Evolutionary conservation across 2,113 vertebrate genomes (phyloP), one percentile per base, ranked within the genome.

Genomic region (Capreolus pygargus): DNA sequence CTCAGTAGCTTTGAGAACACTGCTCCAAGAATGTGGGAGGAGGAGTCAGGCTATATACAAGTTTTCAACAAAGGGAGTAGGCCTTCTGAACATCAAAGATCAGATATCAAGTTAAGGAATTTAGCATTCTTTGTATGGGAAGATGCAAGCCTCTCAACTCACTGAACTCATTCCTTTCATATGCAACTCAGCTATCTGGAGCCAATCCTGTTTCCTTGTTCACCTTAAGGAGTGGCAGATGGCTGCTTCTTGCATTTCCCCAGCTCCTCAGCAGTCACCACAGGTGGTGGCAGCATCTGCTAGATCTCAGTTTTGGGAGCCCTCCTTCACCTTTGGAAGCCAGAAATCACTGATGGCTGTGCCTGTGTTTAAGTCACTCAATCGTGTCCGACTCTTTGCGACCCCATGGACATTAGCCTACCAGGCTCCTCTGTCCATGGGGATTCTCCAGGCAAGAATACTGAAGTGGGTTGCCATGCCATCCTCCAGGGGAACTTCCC

Each of bases 351-450:
- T 39, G 10, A 39, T 70, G 67, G n/a, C 67, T 70, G 5, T 39
- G 10, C 23, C n/a, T 39, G 10, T 39, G 67, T 11, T 70, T 12
- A 70, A 70, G 67, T 23, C n/a, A 70, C 36, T 76, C 70, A 43
- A 23, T 15, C 12, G 0, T 23, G 67, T 23, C n/a, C 10, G 11
- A 6, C 70, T 76, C 23, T 76, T 76, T 27, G 70, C 1, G 1
- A 43, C 23, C 39, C 39, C 70, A 76, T 43, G 70, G 70, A 43
- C 70, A 43, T 23, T 27, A 27, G 39, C 70, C 21, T 13, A 16
- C 1, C 70, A 43, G 36, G 39, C 36, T 76, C 12, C 39, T 43
- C 70, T 76, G 70, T 76, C 36, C 70, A 25, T 76, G 21, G 12
- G 21, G 21, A 43, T 43, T 25, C 36, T 43, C 70, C 70, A 76